Evolutionary conservation across 2,113 vertebrate species (phyloP), one percentile per base, ranked within the genome.

Genomic region (Neotoma lepida): DNA sequence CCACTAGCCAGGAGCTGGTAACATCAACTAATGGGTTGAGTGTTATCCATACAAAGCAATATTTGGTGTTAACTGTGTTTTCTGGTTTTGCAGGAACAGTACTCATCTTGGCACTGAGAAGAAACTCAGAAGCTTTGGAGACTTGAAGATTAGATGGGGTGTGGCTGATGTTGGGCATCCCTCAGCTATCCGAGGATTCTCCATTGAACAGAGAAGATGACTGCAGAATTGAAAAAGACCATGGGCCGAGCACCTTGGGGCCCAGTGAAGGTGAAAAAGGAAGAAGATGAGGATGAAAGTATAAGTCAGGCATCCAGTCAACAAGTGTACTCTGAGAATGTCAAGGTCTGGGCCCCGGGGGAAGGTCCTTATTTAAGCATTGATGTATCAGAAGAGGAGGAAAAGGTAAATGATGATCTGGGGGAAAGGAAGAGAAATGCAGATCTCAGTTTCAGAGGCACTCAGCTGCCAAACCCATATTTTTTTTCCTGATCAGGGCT

Each of bases 231-330:
- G 76, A 95, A 68, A 86, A 94, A 96, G 86, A 64, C 90, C 7
- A 4, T 90, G 91, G 85, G 89, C 26, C 58, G 95, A 64, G 58
- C 96, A 41, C 68, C 93, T 2, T 96, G 95, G 97, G 93, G 54
- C 80, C 86, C 88, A 30, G 90, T 86, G 88, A 95, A 93, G n/a
- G 97, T 97, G 93, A 96, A 97, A 88, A 81, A 94, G 89, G 96
- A 97, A 28, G 89, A 96, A 10, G 94, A 97, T 0, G 96, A 97
- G 4, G 94, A 95, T 20, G 94, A 81, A 54, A 14, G 24, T 46
- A 0, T 76, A 7, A 63, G 85, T 35, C 96, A 91, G 84, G 18
- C 77, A 9, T 81, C 93, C 71, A 56, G 64, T 41, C 95, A 77
- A 14, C 94, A 91, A 18, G 13, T 74, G 28, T 44, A 3, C 20